Evolutionary conservation across 1,140 invertebrate genomes (phyloP).

Genomic region (Gryon sp.): DNA sequence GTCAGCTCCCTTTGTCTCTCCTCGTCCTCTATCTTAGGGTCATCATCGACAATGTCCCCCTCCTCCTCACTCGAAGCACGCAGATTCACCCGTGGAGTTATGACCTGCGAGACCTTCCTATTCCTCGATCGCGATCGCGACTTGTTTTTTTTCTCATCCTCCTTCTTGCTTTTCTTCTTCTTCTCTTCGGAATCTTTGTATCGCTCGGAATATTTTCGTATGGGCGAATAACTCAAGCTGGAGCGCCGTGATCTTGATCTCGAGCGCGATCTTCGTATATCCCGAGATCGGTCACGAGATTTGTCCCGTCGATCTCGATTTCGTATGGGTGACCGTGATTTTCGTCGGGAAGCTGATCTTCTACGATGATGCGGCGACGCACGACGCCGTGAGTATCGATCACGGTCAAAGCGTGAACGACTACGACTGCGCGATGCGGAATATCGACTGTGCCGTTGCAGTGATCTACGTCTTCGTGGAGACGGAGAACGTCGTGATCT

Average conservation of each 20-base stretch:
- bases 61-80: slow-evolving; percentile 83
- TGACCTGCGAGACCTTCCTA: slow-evolving; percentile 31
- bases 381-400: slow-evolving; percentile 63
- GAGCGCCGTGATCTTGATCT: slow-evolving; percentile 78
- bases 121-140: slow-evolving; percentile 52
- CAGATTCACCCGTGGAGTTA: slow-evolving; percentile 80
- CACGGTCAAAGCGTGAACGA: slow-evolving; percentile 67
- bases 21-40: slow-evolving; percentile 78
- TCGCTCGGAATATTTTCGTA: slow-evolving; percentile 82
- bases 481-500: slow-evolving; percentile 69
- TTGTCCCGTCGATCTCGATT: slow-evolving; percentile 62
- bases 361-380: slow-evolving; percentile 49
- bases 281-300: slow-evolving; percentile 67
- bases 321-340: slow-evolving; percentile 54
- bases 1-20: slow-evolving; percentile 81
- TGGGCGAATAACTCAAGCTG: slow-evolving; percentile 84
- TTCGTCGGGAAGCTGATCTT: slow-evolving; percentile 50
- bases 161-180: slow-evolving; percentile 68
- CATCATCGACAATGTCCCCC: slow-evolving; percentile 80
- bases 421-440: slow-evolving; percentile 71
- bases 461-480: slow-evolving; percentile 62
- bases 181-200: slow-evolving; percentile 81
- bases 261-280: slow-evolving; percentile 66
- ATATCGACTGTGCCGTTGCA: slow-evolving; percentile 68
- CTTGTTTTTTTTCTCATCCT: slow-evolving; percentile 42